These are phyloP conservation scores for Diplolepis rosae DNA, from an alignment of 2,888 invertebrate genomes.

Conservation along the genomic window DNA sequence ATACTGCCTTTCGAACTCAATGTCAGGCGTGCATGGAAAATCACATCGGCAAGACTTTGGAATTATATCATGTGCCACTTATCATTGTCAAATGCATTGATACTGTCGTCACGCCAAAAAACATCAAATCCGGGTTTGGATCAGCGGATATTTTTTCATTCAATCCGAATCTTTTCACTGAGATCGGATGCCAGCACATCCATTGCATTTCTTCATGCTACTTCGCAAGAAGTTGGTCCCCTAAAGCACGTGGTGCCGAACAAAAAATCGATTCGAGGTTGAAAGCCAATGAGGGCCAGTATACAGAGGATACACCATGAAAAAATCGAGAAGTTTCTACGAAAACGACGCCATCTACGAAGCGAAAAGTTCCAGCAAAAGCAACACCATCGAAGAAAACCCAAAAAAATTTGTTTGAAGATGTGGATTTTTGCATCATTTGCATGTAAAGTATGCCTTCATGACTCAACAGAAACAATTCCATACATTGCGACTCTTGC, in stretches of 20 bases:
- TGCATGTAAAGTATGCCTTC: slow-evolving; percentile 28
- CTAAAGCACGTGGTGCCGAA: slow-evolving; percentile 15
- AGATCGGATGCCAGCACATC: not conserved
- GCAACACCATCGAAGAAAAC: not conserved
- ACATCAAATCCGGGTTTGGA: slow-evolving; percentile 40
- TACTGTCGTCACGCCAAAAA: slow-evolving; percentile 39
- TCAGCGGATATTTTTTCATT: slow-evolving; percentile 41
- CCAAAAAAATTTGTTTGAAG: not conserved
- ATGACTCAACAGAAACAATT: no score
- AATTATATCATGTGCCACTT: slow-evolving; percentile 40
- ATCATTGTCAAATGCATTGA: slow-evolving; percentile 52
- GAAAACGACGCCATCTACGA: no score
- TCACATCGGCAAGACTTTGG: slow-evolving; percentile 31
- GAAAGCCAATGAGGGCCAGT: slow-evolving; percentile 26
- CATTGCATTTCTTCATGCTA: not conserved
- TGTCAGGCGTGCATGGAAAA: slow-evolving; percentile 2
- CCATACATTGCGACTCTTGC: no score
- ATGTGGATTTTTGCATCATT: slow-evolving; percentile 11
- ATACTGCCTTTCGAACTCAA: not conserved
- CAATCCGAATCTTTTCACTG: slow-evolving; percentile 39
- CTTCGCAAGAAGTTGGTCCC: slow-evolving; percentile 21
- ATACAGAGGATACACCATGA: not conserved
- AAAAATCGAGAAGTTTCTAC: no score
- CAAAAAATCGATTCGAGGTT: slow-evolving; percentile 35
- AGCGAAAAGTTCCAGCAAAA: not conserved